Conservation (phyloP, 2,888 invertebrate genomes). For the Ichneumoninae sp. region DNA sequence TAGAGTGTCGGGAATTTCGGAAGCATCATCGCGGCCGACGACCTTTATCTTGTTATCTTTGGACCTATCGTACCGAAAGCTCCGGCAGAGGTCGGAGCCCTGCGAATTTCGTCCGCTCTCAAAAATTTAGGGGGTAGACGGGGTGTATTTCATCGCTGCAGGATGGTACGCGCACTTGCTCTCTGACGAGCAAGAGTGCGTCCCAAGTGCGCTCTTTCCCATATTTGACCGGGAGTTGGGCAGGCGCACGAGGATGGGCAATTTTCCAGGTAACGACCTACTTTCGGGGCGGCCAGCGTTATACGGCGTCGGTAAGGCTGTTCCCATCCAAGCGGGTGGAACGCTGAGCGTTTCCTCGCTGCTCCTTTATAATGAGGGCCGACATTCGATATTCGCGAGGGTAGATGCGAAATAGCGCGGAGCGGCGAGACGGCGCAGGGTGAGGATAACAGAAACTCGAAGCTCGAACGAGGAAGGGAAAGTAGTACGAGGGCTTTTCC, state of each 20-base stretch:
- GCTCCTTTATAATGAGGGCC: slow-evolving; percentile 58
- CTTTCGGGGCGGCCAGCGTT: slow-evolving; percentile 47
- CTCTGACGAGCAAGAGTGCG: slow-evolving; percentile 2
- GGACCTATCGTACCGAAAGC: background rate
- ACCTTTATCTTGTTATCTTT: background rate
- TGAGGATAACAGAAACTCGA: slow-evolving; percentile 27
- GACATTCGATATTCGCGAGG: slow-evolving; percentile 59
- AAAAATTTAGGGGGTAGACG: background rate
- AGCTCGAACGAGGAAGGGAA: slow-evolving; percentile 36
- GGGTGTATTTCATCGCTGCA: background rate
- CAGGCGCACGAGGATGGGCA: slow-evolving; percentile 28
- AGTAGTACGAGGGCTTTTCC: slow-evolving; percentile 47
- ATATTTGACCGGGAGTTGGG: slow-evolving; percentile 40
- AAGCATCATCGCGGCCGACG: background rate
- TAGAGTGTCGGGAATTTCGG: background rate
- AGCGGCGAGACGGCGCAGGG: background rate
- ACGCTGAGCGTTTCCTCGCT: slow-evolving; percentile 49
- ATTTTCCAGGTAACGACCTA: slow-evolving; percentile 67
- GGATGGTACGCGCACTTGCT: slow-evolving; percentile 1
- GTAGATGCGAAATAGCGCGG: slow-evolving; percentile 14
- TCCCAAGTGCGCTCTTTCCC: slow-evolving; percentile 7
- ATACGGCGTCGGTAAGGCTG: background rate
- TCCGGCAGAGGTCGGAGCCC: background rate
- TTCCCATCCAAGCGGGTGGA: slow-evolving; percentile 30
- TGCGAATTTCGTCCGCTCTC: background rate